Evolutionary conservation across 2,113 vertebrate genomes (phyloP), one percentile per base, ranked within the genome.

Genomic region (Archocentrus centrarchus): DNA sequence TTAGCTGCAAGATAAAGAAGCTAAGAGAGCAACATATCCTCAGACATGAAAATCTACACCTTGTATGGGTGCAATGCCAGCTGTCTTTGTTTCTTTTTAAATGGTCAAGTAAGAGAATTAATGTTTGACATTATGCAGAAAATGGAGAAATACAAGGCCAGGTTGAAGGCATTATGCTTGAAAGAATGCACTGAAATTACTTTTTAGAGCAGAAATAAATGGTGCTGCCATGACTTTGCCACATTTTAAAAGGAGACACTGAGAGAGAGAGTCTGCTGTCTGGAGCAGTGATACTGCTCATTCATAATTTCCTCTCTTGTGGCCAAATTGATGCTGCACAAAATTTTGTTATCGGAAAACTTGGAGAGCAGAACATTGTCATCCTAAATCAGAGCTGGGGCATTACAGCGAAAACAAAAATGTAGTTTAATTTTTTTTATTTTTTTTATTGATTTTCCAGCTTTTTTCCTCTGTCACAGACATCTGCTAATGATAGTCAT

Each of bases 401-500:
- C 57, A 62, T 75, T 59, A 55, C 7, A 81, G 24, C 47, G 15
- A 76, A 76, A 63, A 62, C 44, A 8, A 50, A 81, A 22, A 80
- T 70, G 53, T 84, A 10, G 2, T 37, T 41, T 81, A 35, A 35
- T 59, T 61, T 77, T 37, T 89, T 89, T 35, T 35, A 24, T 2
- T 30, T 41, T 81, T 59, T 64, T 77, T 80, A 85, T 88, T 83
- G 47, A 44, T 76, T 39, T 63, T 59, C 39, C 18, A 10, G 6
- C 6, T 15, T 47, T 55, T 75, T 32, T 24, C 53, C 53, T 70
- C 32, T 68, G 80, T 86, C 87, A 79, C 41, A 5, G 35, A 35
- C 78, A 77, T 90, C 66, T 60, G 55, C 86, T 92, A 87, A 93
- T 89, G 86, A 79, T 59, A 77, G 81, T 82, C 60, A 82, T 77